Conservation (phyloP, 2,797 vertebrate species). For the Poecilia gillii region DNA sequence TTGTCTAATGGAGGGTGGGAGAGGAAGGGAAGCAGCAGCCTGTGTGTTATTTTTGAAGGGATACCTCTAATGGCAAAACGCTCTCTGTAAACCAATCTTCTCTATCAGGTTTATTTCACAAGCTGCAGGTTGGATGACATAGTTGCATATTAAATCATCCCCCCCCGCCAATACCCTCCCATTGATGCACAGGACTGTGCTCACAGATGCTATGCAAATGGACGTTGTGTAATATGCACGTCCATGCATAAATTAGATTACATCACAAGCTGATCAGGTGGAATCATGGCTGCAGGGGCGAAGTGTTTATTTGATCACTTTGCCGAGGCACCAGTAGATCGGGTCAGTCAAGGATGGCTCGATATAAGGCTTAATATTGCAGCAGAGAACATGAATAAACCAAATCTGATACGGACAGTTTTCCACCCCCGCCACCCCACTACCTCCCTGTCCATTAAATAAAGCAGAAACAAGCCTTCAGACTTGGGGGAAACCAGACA, state of each 20-base stretch:
- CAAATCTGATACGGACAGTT: slow-evolving; percentile 68
- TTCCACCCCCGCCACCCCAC: slow-evolving; percentile 59
- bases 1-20: slow-evolving; percentile 23
- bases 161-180: too few species aligned
- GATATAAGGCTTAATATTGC: slow-evolving; percentile 76
- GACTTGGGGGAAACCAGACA: slow-evolving; percentile 42
- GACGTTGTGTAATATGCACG: slow-evolving; percentile 47
- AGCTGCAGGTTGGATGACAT: slow-evolving; percentile 11
- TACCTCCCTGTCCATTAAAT: slow-evolving; percentile 66
- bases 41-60: slow-evolving; percentile 10
- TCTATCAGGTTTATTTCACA: neutral
- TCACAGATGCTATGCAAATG: slow-evolving; percentile 62
- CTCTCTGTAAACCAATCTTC: slow-evolving; percentile 11
- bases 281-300: slow-evolving; percentile 31
- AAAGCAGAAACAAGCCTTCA: slow-evolving; percentile 45
- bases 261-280: slow-evolving; percentile 41
- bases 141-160: slow-evolving; percentile 17
- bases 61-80: slow-evolving; percentile 5
- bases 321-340: slow-evolving; percentile 55
- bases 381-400: slow-evolving; percentile 77
- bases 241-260: slow-evolving; percentile 56
- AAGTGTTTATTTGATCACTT: slow-evolving; percentile 41
- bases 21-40: slow-evolving; percentile 1
- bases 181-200: slow-evolving; percentile 17
- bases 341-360: slow-evolving; percentile 76